A percentile compares a stretch with the other conserved stretches of the same genome.
Conservation (phyloP, 2,888 invertebrate genomes). For the Trichogramma evanescens region DNA sequence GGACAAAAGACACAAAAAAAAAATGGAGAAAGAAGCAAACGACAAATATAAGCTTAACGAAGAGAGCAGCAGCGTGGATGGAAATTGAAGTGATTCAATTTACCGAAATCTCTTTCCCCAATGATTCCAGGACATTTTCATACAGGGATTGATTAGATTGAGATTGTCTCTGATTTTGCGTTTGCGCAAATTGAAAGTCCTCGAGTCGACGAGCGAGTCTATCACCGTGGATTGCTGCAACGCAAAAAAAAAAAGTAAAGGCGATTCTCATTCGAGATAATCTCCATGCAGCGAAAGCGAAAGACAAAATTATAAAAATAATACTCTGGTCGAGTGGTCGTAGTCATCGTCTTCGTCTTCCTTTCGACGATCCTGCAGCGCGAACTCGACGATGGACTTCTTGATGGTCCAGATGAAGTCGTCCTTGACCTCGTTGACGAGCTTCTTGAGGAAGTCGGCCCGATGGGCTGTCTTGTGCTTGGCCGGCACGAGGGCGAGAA, state of each 20-base stretch:
- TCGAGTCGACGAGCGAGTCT: constrained; percentile 8
- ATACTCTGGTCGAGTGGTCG: neutral
- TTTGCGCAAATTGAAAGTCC: neutral
- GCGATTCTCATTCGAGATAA: too few species aligned
- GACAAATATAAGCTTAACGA: constrained; percentile 1
- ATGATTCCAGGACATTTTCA: constrained; percentile 69
- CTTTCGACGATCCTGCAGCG: constrained; percentile 65
- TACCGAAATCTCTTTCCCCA: constrained; percentile 75
- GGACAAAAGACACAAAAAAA: constrained; percentile 5
- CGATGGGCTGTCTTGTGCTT: constrained; percentile 55
- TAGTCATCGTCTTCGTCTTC: neutral
- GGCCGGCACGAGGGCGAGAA: constrained; percentile 59
- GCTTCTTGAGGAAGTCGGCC: constrained; percentile 51
- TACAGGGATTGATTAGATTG: constrained; percentile 74
- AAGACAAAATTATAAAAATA: neutral
- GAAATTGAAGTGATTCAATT: neutral
- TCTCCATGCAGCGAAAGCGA: neutral
- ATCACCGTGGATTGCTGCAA: neutral
- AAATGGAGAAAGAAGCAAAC: neutral
- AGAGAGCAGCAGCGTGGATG: neutral
- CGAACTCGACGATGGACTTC: constrained; percentile 86
- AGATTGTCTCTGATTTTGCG: constrained; percentile 53
- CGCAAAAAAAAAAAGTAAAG: neutral
- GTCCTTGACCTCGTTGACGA: constrained; percentile 73
- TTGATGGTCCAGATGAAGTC: constrained; percentile 84